These are phyloP conservation scores for Ramphastos sulfuratus DNA, from an alignment of 2,113 vertebrate species.

Conservation along the genomic window DNA sequence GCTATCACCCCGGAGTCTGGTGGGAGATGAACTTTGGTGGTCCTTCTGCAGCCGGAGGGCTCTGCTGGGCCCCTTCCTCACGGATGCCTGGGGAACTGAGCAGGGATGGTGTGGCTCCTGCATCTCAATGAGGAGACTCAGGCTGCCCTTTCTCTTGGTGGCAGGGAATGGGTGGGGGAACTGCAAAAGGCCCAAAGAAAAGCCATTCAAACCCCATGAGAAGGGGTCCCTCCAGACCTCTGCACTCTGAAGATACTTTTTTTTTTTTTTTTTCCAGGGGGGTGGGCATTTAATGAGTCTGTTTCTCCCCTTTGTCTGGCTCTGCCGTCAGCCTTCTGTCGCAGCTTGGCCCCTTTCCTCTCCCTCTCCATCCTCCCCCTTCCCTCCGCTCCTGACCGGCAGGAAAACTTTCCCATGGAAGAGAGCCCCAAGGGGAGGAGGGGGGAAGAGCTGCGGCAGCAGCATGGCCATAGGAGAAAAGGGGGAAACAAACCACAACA, in stretches of 20 bases:
- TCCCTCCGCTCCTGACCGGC: conserved; percentile 56
- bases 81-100: background rate
- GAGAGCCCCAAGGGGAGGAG: conserved; percentile 5
- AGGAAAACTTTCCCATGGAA: conserved; percentile 75
- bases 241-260: background rate
- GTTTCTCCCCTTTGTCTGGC: conserved; percentile 70
- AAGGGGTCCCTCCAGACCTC: conserved; percentile 3
- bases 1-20: background rate
- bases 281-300: conserved; percentile 51
- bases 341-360: conserved; percentile 37
- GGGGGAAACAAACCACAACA: conserved; percentile 16
- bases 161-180: background rate
- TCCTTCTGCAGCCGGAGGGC: accelerated
- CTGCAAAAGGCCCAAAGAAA: conserved; percentile 56
- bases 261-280: background rate
- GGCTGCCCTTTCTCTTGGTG: conserved; percentile 27
- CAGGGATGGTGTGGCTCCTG: background rate
- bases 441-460: background rate
- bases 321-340: conserved; percentile 70
- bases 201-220: background rate
- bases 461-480: conserved; percentile 1
- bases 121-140: conserved; percentile 35
- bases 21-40: accelerated
- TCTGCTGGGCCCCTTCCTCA: background rate
- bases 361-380: conserved; percentile 48